Evolutionary conservation across 1,140 invertebrate species (phyloP).

Genomic region (Cydia strobilella): DNA sequence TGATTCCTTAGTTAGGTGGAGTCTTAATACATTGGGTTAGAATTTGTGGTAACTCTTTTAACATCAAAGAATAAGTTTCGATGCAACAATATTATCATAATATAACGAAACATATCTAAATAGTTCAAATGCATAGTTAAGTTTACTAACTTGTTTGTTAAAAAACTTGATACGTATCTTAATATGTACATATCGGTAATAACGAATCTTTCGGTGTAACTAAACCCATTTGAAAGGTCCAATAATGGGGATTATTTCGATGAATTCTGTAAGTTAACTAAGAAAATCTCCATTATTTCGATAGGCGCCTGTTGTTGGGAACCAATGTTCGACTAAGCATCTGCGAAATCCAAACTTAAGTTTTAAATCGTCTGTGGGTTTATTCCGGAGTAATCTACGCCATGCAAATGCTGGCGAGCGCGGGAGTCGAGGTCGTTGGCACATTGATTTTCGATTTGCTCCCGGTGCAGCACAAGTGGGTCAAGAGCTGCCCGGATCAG

Average conservation of each 20-base stretch:
- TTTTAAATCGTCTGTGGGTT: background rate
- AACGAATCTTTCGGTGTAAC: too few relatives aligned
- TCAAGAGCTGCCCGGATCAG: constrained; percentile 65
- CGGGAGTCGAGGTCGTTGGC: constrained; percentile 73
- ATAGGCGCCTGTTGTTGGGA: too few relatives aligned
- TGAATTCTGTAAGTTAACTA: too few relatives aligned
- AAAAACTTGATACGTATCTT: too few relatives aligned
- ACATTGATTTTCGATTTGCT: constrained; percentile 77
- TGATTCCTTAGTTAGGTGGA: background rate
- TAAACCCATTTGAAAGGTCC: too few relatives aligned
- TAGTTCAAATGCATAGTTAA: too few relatives aligned
- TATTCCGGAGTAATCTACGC: constrained; percentile 5
- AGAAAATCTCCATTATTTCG: too few relatives aligned
- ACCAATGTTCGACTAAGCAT: background rate
- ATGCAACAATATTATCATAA: background rate
- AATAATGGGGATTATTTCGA: too few relatives aligned
- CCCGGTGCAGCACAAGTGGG: constrained; percentile 63
- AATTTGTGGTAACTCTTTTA: background rate
- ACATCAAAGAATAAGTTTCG: too few relatives aligned
- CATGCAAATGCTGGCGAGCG: constrained; percentile 44
- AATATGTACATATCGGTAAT: too few relatives aligned
- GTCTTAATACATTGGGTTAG: background rate
- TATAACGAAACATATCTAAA: too few relatives aligned
- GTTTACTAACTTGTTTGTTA: too few relatives aligned
- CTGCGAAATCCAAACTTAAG: background rate